Conservation (phyloP, 2,888 invertebrate genomes). For the Disparrhopalites patrizii region DNA sequence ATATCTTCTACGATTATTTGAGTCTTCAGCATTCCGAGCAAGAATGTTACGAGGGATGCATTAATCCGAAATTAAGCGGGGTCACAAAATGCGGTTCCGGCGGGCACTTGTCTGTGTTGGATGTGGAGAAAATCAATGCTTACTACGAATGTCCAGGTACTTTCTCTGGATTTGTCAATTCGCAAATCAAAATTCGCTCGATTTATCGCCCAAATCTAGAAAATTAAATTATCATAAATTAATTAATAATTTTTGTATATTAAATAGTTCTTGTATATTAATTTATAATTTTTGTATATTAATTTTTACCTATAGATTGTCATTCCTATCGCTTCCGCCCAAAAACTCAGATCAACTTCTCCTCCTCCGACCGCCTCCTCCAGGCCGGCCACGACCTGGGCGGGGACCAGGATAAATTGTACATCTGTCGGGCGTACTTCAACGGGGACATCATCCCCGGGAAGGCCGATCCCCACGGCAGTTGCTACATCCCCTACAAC, state of each 20-base stretch:
- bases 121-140: conserved; percentile 46
- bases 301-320: conserved; percentile 33
- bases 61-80: conserved; percentile 34
- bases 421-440: conserved; percentile 42
- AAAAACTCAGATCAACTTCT: conserved; percentile 20
- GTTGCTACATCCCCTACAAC: conserved; percentile 33
- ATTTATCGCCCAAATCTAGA: too few relatives aligned
- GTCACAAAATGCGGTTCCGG: conserved; percentile 47
- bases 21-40: conserved; percentile 47
- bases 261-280: too few relatives aligned
- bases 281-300: too few relatives aligned
- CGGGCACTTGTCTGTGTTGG: conserved; percentile 43
- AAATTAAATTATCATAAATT: too few relatives aligned
- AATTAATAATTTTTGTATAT: too few relatives aligned
- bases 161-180: too few relatives aligned
- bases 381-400: conserved; percentile 37
- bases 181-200: too few relatives aligned
- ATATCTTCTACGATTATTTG: conserved; percentile 46
- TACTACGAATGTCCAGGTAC: conserved; percentile 41
- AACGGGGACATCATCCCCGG: conserved; percentile 45
- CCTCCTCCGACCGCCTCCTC: conserved; percentile 27
- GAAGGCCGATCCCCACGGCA: conserved; percentile 34
- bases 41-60: conserved; percentile 44
- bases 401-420: conserved; percentile 29
- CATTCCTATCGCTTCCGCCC: conserved; percentile 43